Percentiles rank a stretch among this genome's conserved stretches.
phyloP scores from a whole-genome alignment of 1,140 invertebrate species.

The Platyura marginata region DNA sequence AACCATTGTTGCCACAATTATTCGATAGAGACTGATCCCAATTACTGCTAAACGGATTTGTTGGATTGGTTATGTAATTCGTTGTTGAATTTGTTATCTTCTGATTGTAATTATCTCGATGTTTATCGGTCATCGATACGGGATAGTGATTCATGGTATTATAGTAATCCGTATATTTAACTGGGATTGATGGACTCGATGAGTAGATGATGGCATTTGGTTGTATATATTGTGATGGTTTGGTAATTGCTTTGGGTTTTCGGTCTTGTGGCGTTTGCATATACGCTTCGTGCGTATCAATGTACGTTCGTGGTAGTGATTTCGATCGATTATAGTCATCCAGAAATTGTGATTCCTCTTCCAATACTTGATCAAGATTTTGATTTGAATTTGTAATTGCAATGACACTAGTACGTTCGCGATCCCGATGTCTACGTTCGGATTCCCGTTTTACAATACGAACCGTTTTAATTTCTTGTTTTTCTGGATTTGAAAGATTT shows the following conservation, averaged over 20 bases:
- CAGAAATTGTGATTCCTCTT: conserved; percentile 21
- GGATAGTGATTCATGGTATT: conserved; percentile 2
- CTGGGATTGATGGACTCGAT: neutral
- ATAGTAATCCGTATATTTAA: conserved; percentile 9
- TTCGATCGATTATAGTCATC: conserved; percentile 1
- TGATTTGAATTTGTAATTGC: conserved; percentile 17
- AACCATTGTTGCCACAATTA: no score
- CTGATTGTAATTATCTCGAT: neutral
- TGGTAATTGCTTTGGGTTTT: neutral
- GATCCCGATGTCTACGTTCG: conserved; percentile 60
- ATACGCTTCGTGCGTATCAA: neutral
- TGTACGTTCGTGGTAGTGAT: neutral
- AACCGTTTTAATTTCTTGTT: conserved; percentile 80
- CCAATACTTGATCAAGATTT: conserved; percentile 32
- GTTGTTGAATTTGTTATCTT: neutral
- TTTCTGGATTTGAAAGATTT: conserved; percentile 60
- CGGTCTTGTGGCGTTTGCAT: neutral
- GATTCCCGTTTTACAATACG: conserved; percentile 83
- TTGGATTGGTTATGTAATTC: neutral
- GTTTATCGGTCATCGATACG: neutral
- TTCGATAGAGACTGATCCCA: conserved; percentile 3
- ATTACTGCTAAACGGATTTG: neutral
- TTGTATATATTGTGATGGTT: neutral
- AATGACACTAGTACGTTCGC: conserved; percentile 28
- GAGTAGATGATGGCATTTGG: neutral